Conservation (phyloP, 2,797 vertebrate genomes). For the Sebastes minor region DNA sequence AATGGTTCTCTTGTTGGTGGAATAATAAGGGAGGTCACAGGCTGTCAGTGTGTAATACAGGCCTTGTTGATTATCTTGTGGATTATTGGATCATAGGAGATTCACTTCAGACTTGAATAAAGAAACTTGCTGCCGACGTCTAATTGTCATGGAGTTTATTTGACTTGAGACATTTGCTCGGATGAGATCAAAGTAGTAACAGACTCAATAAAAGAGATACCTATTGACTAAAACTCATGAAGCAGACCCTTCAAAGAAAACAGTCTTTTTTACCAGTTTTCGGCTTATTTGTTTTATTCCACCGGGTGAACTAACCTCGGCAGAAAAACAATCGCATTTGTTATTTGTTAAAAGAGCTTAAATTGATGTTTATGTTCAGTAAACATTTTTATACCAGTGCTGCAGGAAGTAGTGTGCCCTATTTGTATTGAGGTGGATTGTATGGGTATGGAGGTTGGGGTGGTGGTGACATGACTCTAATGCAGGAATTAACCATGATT, state of each 20-base stretch:
- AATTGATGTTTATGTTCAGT: not conserved
- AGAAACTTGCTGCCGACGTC: not conserved
- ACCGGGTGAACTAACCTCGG: not conserved
- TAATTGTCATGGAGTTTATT: constrained; percentile 20
- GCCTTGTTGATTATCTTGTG: constrained; percentile 18
- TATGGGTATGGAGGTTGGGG: not conserved
- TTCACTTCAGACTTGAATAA: not conserved
- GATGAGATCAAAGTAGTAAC: constrained; percentile 7
- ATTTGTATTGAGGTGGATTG: not conserved
- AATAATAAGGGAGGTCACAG: constrained; percentile 49
- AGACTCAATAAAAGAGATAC: constrained; percentile 4
- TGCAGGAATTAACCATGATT: not conserved
- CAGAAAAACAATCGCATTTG: not conserved
- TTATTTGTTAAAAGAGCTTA: not conserved
- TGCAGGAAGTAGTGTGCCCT: not conserved
- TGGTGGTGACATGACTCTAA: not conserved
- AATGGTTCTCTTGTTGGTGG: constrained; percentile 17
- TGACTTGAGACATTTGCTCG: not conserved
- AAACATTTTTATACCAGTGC: not conserved
- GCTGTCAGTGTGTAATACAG: not conserved
- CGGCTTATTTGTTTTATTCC: not conserved
- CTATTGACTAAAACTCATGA: not conserved
- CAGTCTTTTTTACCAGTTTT: not conserved
- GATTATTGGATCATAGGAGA: constrained; percentile 10
- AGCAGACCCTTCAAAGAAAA: not conserved